Evolutionary conservation across 2,797 vertebrate species (phyloP), one percentile per base, ranked within the genome.

Genomic region (Phaenicophaeus curvirostris): DNA sequence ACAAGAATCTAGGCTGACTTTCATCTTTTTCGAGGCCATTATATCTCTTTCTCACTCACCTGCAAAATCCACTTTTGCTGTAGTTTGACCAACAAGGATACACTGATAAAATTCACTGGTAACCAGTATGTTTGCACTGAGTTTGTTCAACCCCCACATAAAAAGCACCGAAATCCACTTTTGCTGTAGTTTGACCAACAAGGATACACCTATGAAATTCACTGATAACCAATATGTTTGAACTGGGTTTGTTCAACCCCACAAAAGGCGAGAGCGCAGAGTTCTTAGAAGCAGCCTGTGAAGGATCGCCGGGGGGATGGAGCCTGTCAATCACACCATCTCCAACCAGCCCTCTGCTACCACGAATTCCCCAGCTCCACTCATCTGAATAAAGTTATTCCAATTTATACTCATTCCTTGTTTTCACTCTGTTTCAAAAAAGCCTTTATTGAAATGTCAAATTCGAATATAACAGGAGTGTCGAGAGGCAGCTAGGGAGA

Each of bases 121-220:
- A 35, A 53, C 1, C 10, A 28, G 2, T 5, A 14, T 0, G 0
- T 50, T 59, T 61, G 10, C 1, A 0, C 53, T 21, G 37, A 23
- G 55, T 68, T 91, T 37, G 25, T 37, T 65, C 33, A 85, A 63
- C n/a, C 6, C 9, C 0, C 4, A 37, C 7, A 42, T 62, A 77
- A 77, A n/a, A n/a, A n/a, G n/a, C 37, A 80, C 19, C 7, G 87
- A 89, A 87, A 1, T 7, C n/a, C 21, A 35, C 12, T 68, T 78
- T 57, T 53, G 28, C 61, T 55, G 31, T 18, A 55, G 15, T 25
- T n/a, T n/a, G 39, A 27, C 16, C 42, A 42, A 35, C 20, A n/a
- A 48, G 42, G 39, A 83, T 53, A 77, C 89, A 59, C 48, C 42
- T 46, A 31, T 9, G 68, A 69, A 89, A 89, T 39, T 55, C 31